A percentile compares a stretch with the other conserved stretches of the same genome.
phyloP scores from a whole-genome alignment of 2,888 invertebrate genomes.

The Brachynemurus nebulosus region DNA sequence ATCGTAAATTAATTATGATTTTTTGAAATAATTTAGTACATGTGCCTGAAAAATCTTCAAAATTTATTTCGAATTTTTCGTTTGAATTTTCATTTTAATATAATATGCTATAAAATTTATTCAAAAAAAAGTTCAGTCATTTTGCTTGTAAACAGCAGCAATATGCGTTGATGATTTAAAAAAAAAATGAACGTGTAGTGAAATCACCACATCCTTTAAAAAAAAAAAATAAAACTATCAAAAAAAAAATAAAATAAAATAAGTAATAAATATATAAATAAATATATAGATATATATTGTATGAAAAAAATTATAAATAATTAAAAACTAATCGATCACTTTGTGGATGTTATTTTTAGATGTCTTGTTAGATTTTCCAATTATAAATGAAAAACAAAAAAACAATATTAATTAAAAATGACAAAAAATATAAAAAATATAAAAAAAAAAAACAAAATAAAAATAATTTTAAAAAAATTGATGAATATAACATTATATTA shows the following conservation, averaged over 20 bases:
- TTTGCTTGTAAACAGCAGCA: too few species aligned
- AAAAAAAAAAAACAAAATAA: conserved; percentile 20
- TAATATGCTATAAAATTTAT: too few species aligned
- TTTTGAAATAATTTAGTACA: too few species aligned
- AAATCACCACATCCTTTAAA: conserved; percentile 5
- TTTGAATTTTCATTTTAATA: too few species aligned
- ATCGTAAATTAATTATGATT: too few species aligned
- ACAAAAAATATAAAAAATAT: conserved; percentile 16
- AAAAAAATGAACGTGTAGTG: background rate
- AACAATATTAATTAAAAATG: conserved; percentile 25
- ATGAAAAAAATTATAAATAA: background rate
- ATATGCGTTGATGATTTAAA: conserved; percentile 1
- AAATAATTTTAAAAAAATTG: conserved; percentile 20
- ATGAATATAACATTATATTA: conserved; percentile 12
- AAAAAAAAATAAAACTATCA: background rate
- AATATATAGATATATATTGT: background rate
- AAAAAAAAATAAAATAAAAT: background rate
- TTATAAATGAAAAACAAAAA: conserved; percentile 17
- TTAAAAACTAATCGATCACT: conserved; percentile 7
- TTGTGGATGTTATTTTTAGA: conserved; percentile 32
- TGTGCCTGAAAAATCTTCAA: too few species aligned
- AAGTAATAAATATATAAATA: background rate
- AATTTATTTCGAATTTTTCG: too few species aligned
- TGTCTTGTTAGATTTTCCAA: conserved; percentile 32
- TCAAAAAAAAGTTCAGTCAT: too few species aligned